Evolutionary conservation across 2,797 vertebrate genomes (phyloP), one percentile per base, ranked within the genome.

Genomic region (Benthosema pterotum): DNA sequence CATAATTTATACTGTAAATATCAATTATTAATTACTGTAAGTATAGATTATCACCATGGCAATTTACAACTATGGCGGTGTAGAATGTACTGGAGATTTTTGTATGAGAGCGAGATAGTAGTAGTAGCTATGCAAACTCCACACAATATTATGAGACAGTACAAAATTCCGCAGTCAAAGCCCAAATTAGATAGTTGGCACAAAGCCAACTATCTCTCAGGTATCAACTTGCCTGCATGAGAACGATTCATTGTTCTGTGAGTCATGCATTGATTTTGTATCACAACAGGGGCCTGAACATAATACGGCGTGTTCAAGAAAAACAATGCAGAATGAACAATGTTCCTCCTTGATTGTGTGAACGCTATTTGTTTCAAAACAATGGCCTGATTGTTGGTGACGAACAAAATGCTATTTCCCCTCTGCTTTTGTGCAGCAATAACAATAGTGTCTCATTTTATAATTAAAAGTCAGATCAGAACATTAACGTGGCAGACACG

Each of bases 391-490:
- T 38, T 38, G 4, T 45, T 22, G 55, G 17, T 55, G 45, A 69
- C 45, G 60, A 57, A 71, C 55, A 59, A 28, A 67, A 57, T 5
- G 46, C 42, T 13, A 60, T 78, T 75, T 72, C 67, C 43, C 56
- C 67, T 28, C 52, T 11, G 42, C 69, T 72, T 46, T 62, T 46
- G 38, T 22, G n/a, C 45, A 43, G 55, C 57, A 50, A 74, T 65
- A 74, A 7, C 25, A 73, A 46, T 69, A 61, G 32, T 45, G 53
- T 57, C 74, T 60, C 68, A 64, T 80, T 63, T 52, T 69, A 74
- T 77, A 28, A 78, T 77, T 78, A 77, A 67, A 70, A 67, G 65
- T 55, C 72, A 77, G 59, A 75, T 71, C 55, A 69, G 63, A 76
- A 68, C 52, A 17, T n/a, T 55, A 62, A 60, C 67, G 61, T 48